Base-by-base conservation (phyloP, 2,113 vertebrate genomes). In the Chaetodon trifascialis region DNA sequence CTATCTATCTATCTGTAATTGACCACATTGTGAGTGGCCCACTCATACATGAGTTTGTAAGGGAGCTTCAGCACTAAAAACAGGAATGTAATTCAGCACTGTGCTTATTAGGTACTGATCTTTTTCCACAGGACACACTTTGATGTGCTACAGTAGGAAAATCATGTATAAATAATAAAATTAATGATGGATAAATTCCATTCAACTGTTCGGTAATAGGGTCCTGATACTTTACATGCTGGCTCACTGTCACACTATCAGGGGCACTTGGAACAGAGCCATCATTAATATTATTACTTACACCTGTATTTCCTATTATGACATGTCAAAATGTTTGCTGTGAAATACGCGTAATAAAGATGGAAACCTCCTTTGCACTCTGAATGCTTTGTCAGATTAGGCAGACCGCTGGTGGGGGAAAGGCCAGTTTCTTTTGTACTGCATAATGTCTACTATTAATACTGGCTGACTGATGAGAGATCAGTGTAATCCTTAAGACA, bases 401-500 rank as follows among this genome's bases (percentile, higher is more conserved):
- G 11, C 2, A 36, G 75, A 63, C 19, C 5, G n/a, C 55, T 87
- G 49, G 19, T 17, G 34, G 34, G 40, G 12, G 16, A 70, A 52
- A 73, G 55, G 72, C 19, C n/a, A 42, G 7, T 63, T 73, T 66
- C 59, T 67, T 84, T 76, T 73, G 36, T 64, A 44, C 72, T 73
- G 54, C 44, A 38, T 68, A 63, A 79, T 80, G 67, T 79, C 66
- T 63, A 85, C 79, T 86, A 49, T 79, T 76, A 71, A 67, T 54
- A 79, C 59, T 60, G 52, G 23, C 80, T 80, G 68, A 73, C 77
- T 84, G 46, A 81, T 64, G 83, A 86, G 72, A 62, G 82, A 79
- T 82, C 72, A 62, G 62, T 85, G 66, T 82, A 80, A 84, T 86
- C 74, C 78, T 81, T 87, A 83, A 89, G 80, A 88, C 85, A 82